Evolutionary conservation across 2,113 vertebrate species (phyloP), one percentile per base, ranked within the genome.

Genomic region (Rallus limicola): DNA sequence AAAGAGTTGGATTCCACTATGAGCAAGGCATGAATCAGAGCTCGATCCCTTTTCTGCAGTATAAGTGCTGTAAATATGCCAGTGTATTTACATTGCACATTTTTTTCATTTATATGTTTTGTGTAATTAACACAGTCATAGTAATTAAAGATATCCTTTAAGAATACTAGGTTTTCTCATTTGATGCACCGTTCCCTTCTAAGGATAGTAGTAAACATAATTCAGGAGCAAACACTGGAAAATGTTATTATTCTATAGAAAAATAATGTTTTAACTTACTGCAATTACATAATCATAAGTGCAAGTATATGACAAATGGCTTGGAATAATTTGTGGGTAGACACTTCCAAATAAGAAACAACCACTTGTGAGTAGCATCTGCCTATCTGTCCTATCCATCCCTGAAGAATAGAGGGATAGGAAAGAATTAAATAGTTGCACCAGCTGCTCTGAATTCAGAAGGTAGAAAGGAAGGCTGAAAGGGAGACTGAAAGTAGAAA

Each of bases 261-360:
- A 79, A 78, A 74, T 14, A 90, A 86, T 1, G 2, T 4, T 78
- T 90, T 90, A 67, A 62, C 63, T 59, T 71, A 44, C 29, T 81
- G 46, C 48, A 78, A 34, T 85, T 91, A 58, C 67, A 87, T 87
- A 92, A 92, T 62, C 70, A 62, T 72, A 44, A 95, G 75, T 0
- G 1, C 28, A 92, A 93, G 63, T 11, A 64, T 56, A 50, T 81
- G 76, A 92, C 71, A 93, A 96, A 92, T 78, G 52, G 16, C 18
- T 93, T 94, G 71, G 92, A 94, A 95, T 78, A 94, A 95, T 81
- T 81, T 86, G 29, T 78, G 33, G 42, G 29, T 44, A 93, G 52
- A 90, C 23, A 60, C 56, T 94, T 95, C 76, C 85, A 95, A 86
- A 88, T 71, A 82, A 95, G 58, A 93, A 94, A 92, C 70, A 95